Conservation (phyloP, 2,113 vertebrate genomes). For the Dolichotis patagonum region DNA sequence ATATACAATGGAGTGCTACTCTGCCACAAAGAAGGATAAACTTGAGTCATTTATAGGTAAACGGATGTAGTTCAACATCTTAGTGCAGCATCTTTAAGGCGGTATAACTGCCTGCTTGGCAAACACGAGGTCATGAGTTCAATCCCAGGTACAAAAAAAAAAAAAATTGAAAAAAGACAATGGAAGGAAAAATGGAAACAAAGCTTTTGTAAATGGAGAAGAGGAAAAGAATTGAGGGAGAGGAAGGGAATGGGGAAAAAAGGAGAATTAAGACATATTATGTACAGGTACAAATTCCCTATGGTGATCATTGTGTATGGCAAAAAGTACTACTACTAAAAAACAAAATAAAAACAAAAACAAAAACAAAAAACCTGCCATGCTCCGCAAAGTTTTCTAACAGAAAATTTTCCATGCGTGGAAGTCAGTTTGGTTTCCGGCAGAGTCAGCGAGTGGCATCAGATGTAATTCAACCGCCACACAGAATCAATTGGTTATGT, state of each 20-base stretch:
- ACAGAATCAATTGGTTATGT: not conserved
- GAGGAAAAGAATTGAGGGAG: not conserved
- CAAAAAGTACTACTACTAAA: not conserved
- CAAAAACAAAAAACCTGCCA: not conserved
- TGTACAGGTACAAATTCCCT: not conserved
- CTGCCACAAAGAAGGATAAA: not conserved
- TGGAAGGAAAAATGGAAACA: not conserved
- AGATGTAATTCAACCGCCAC: not conserved
- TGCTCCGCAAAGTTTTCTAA: not conserved
- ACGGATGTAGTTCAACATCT: not conserved
- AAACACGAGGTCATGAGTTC: too few species aligned
- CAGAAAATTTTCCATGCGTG: not conserved
- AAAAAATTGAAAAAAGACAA: not conserved
- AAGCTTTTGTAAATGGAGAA: not conserved
- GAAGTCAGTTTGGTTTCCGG: not conserved
- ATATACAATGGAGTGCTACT: not conserved
- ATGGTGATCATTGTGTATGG: not conserved
- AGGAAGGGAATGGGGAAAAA: not conserved
- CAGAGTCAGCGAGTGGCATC: not conserved
- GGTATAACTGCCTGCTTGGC: too few species aligned
- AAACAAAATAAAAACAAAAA: not conserved
- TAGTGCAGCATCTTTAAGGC: too few species aligned
- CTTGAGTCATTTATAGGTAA: not conserved
- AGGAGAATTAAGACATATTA: not conserved
- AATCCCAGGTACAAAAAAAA: too few species aligned